These are phyloP conservation scores for Bradypodion pumilum DNA, from an alignment of 2,797 vertebrate genomes.

Conservation along the genomic window DNA sequence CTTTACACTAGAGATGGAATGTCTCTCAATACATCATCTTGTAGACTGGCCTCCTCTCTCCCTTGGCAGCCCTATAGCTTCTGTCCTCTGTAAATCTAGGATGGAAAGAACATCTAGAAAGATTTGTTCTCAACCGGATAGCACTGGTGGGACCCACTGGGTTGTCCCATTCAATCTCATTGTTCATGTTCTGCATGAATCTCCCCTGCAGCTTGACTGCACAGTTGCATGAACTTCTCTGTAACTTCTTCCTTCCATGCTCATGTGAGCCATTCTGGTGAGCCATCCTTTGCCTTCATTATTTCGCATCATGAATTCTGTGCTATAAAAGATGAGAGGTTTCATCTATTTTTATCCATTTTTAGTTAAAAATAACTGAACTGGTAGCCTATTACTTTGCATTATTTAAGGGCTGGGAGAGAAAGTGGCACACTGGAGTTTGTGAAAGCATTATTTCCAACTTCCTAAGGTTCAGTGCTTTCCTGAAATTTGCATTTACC, in stretches of 20 bases:
- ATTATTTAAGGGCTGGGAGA: slow-evolving; percentile 20
- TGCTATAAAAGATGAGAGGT: slow-evolving; percentile 1
- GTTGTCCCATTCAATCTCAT: neutral
- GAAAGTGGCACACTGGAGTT: neutral
- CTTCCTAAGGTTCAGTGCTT: neutral
- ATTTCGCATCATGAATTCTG: slow-evolving; percentile 17
- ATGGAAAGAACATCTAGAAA: neutral
- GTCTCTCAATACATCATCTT: neutral
- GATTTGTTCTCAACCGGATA: neutral
- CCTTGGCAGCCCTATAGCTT: neutral
- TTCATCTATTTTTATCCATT: neutral
- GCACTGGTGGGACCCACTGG: neutral
- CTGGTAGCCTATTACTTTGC: neutral
- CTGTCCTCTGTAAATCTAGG: neutral
- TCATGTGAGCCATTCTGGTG: neutral
- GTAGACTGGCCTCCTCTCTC: neutral
- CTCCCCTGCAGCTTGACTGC: neutral
- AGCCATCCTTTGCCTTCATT: slow-evolving; percentile 17
- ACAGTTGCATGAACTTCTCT: neutral
- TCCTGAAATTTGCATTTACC: slow-evolving; percentile 9
- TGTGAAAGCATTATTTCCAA: neutral
- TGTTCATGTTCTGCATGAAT: neutral
- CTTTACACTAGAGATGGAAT: no score
- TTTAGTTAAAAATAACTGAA: slow-evolving; percentile 20
- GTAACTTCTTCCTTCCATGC: no score